These are phyloP conservation scores for Acropora tenuis DNA, from an alignment of 64 coral and sea anemone species.

Conservation along the genomic window DNA sequence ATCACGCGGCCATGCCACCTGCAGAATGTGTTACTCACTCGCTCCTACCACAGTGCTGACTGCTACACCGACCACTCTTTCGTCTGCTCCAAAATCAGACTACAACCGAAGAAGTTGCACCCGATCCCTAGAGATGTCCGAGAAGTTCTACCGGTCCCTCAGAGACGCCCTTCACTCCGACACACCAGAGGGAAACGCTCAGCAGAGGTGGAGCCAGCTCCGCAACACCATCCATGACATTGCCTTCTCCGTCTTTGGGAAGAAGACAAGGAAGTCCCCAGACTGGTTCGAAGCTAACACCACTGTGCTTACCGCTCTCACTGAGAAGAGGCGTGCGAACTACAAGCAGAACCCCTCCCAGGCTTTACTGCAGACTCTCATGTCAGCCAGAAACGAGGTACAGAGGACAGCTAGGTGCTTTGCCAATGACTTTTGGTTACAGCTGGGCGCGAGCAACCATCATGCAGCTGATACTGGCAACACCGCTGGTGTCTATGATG, in stretches of 20 bases:
- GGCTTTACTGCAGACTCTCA: neutral
- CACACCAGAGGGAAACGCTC: neutral
- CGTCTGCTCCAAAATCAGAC: constrained; percentile 25
- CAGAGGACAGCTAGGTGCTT: neutral
- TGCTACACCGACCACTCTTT: constrained; percentile 38
- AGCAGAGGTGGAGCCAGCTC: neutral
- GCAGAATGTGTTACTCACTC: constrained; percentile 7
- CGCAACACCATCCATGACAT: neutral
- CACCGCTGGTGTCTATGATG: neutral
- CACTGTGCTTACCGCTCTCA: neutral
- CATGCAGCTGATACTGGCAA: neutral
- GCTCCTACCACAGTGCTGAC: constrained; percentile 40
- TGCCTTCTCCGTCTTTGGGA: neutral
- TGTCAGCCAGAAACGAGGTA: neutral
- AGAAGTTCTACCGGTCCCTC: neutral
- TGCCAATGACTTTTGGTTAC: neutral
- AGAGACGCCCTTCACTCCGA: neutral
- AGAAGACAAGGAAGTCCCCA: neutral
- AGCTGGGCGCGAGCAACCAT: neutral
- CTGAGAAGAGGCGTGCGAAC: neutral
- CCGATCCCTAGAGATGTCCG: neutral
- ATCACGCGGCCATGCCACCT: neutral
- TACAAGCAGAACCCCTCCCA: neutral
- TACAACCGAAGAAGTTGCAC: constrained; percentile 27
- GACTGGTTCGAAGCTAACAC: constrained; percentile 26